Base-by-base conservation (phyloP, 1,140 invertebrate species). In the Nephila pilipes region DNA sequence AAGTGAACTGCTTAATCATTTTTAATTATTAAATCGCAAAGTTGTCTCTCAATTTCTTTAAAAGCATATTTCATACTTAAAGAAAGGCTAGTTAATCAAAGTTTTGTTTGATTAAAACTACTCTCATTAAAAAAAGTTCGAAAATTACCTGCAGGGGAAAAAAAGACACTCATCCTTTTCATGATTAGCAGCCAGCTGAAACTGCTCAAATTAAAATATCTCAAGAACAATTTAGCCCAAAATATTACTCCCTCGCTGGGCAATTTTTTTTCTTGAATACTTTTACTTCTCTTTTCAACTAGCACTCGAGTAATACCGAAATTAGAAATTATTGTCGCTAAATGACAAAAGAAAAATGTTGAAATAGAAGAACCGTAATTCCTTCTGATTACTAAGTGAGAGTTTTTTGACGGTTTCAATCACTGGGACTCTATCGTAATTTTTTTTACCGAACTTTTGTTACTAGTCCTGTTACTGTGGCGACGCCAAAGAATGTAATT, bases 251-350 rank as follows among this genome's bases (percentile, higher is more conserved):
- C 1, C 18, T 75, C 63, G 10, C n/a, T 65, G 46, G 4, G 0
- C 63, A 8, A 32, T 5, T 75, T 75, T 75, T 32, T 75, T 8
- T 10, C 32, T 32, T 25, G 3, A 25, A 25, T n/a, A 60, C 4
- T 60, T 60, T 63, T 65, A 3, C 25, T 29, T 65, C 46, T 46
- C 46, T 8, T 46, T 46, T 46, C 46, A 46, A 65, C 63, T 0
- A 12, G 14, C 22, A 14, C 63, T n/a, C 25, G n/a, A 25, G 22
- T 25, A 65, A 65, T 25, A 29, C 63, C 29, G 29, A 75, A 75
- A 75, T 75, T 75, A 75, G 69, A 75, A 75, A 75, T 75, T 75
- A 36, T 75, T 75, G 69, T 75, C 69, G 32, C 69, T 75, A 75
- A 75, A 75, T 36, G 29, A 75, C 69, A 75, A 32, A 75, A 36